A percentile compares a stretch with the other conserved stretches of the same genome.
Conservation (phyloP, 2,113 vertebrate genomes). For the Gnathonemus longibarbis region DNA sequence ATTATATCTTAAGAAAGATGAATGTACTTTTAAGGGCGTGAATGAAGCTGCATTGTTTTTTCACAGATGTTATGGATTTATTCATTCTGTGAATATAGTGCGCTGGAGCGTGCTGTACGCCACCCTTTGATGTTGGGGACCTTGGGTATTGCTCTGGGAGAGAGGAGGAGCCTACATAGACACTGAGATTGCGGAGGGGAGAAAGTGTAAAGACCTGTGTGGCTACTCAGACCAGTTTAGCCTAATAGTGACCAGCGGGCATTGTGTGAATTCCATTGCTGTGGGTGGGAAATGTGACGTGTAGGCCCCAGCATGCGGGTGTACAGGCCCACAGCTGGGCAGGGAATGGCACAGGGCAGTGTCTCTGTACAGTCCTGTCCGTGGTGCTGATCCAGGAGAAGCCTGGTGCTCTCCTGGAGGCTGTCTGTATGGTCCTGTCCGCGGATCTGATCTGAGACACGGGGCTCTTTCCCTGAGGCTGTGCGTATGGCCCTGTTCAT, state of each 20-base stretch:
- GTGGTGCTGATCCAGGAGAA: not conserved
- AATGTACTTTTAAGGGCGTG: not conserved
- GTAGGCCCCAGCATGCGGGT: not conserved
- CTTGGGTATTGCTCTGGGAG: not conserved
- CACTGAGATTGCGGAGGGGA: not conserved
- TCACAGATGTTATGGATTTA: not conserved
- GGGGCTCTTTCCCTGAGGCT: too few relatives aligned
- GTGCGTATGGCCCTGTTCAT: not conserved
- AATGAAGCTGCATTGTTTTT: not conserved
- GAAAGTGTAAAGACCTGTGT: not conserved
- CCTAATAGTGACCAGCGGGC: not conserved
- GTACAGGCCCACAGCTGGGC: not conserved
- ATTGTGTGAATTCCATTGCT: not conserved
- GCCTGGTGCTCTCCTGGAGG: too few relatives aligned
- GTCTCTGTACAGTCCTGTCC: not conserved
- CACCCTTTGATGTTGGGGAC: not conserved
- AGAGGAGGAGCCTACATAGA: not conserved
- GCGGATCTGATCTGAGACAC: too few relatives aligned
- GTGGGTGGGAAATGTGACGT: not conserved
- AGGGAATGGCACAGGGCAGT: not conserved
- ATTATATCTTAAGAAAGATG: not conserved
- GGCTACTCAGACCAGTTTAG: not conserved
- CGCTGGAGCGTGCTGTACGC: not conserved
- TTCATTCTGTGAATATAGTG: not conserved
- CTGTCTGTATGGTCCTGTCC: too few relatives aligned